Base-by-base conservation (phyloP, 1,140 invertebrate genomes). In the Latrodectus geometricus region DNA sequence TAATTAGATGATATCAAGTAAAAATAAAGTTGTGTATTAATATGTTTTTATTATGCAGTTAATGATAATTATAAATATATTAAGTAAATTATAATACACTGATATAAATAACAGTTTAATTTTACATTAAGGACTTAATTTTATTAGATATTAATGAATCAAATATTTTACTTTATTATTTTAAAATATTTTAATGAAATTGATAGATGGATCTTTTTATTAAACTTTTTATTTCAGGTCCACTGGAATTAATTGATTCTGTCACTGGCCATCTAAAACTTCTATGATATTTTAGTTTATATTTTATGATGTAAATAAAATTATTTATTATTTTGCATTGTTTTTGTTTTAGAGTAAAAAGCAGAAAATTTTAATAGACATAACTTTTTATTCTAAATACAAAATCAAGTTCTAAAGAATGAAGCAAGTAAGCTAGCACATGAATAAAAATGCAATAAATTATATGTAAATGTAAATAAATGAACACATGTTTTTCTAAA, bases 231-330 rank as follows among this genome's bases (percentile, higher is more conserved):
- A 56, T 86, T 86, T 20, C 96, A 89, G 96, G 95, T 54, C 94
- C 94, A 78, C 93, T 93, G 88, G 91, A 92, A 88, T 89, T 95
- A 49, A 93, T 98, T 88, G 95, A 98, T 92, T 90, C 94, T 92
- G 93, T 98, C 49, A 97, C 97, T 81, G 96, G 96, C 66, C 95
- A 97, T 92, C 93, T 98, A 79, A 97, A 97, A 92, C 92, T 98
- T 21, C 48, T 83, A 66, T 83, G 69, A 83, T 12, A n/a, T n/a
- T n/a, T 0, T 23, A 66, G 5, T 69, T 70, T 81, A 61, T 14
- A 61, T 17, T 14, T 35, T 35, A 35, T 35, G 21, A 81, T 21
- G 52, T 72, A 61, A 23, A 80, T 72, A n/a, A 17, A 35, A 56
- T 81, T 81, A 35, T 69, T 69, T 61, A 61, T 61, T 61, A 14